Base-by-base conservation (phyloP, 2,113 vertebrate species). In the Caranx ignobilis region DNA sequence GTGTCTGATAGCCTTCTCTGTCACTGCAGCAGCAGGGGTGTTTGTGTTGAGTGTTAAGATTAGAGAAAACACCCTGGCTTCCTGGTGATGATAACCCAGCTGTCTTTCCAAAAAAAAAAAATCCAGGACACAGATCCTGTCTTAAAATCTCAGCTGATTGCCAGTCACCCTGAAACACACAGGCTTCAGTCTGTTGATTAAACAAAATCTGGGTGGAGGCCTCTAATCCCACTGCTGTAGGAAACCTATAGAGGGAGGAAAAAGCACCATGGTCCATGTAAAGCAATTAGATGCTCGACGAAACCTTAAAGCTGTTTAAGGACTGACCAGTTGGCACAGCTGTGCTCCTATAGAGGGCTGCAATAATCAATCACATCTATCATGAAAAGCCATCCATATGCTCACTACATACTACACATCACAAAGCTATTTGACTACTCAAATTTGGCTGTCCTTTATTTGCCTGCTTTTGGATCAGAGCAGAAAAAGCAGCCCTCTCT, bases 381-480 rank as follows among this genome's bases (percentile, higher is more conserved):
- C 75, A 63, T 26, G 6, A 41, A 47, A 16, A 37, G 50, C n/a
- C 6, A 12, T 57, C 39, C 26, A 35, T 67, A 60, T 26, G 16
- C 55, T 43, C 16, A 16, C 61, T 21, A 45, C 74, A 48, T 39
- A 10, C 43, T 16, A 48, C 31, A 81, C 78, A 71, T 72, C 83
- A 76, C 47, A 9, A 55, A 82, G 77, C 81, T 32, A 78, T 89
- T 82, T 75, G 60, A 77, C 77, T 65, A 65, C 83, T 74, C 48
- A 54, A 75, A 84, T 85, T 67, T 45, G 2, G 57, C 77, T 9
- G 81, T 69, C 75, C 79, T 83, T 78, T 76, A 86, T 87, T 87
- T 80, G 70, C 72, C 57, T 75, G 48, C 73, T 57, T 75, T 75
- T 68, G 18, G 74, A 71, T 66, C 1, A 2, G 6, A 66, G 77